phyloP scores from a whole-genome alignment of 2,113 vertebrate genomes.

The Dendrocopos noguchii region DNA sequence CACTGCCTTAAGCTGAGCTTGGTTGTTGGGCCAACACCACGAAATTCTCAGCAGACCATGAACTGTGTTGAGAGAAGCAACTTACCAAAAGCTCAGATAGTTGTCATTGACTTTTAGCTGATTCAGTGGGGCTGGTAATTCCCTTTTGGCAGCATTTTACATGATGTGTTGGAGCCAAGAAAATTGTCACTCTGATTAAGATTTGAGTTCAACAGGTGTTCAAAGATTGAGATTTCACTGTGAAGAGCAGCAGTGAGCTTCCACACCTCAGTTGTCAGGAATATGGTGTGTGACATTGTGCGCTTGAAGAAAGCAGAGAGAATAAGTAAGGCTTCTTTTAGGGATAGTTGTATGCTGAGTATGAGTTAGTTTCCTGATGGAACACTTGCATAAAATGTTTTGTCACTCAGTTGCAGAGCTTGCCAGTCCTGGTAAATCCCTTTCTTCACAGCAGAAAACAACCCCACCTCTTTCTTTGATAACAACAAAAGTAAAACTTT shows the following conservation, averaged over 20 bases:
- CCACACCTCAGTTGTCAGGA: neutral
- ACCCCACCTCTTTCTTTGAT: constrained; percentile 66
- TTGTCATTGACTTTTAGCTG: neutral
- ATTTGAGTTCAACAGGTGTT: neutral
- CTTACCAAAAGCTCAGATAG: neutral
- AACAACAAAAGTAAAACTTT: constrained; percentile 51
- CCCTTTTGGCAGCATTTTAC: neutral
- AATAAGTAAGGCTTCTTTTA: neutral
- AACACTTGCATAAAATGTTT: constrained; percentile 40
- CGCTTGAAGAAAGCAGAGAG: neutral
- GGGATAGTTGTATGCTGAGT: neutral
- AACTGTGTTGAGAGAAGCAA: neutral
- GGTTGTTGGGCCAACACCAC: neutral
- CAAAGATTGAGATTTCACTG: neutral
- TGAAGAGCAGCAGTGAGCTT: neutral
- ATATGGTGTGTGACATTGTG: neutral
- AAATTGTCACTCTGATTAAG: neutral
- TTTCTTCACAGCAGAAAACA: constrained; percentile 28
- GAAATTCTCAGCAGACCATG: neutral
- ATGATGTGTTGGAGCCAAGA: neutral
- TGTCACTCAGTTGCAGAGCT: constrained; percentile 57
- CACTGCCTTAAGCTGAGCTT: neutral
- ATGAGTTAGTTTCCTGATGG: neutral
- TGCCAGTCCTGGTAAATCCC: constrained; percentile 53
- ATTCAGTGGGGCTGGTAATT: neutral